A percentile compares a stretch with the other conserved stretches of the same genome.
These are phyloP conservation scores for Yasuhikotakia modesta DNA, from an alignment of 2,797 vertebrate genomes.

Conservation along the genomic window DNA sequence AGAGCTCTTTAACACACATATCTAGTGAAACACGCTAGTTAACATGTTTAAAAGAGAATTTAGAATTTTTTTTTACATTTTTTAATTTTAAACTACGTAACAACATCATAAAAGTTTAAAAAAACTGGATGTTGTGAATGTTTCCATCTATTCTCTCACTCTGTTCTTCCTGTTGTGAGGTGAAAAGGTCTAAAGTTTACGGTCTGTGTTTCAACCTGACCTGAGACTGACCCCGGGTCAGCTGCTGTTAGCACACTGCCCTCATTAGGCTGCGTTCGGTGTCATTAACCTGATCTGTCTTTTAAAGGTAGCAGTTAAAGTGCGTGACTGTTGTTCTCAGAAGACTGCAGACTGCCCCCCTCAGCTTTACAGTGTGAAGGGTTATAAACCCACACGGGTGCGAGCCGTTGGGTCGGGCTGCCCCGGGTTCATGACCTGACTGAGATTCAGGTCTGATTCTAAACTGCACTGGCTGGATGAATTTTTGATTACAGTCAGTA, in stretches of 20 bases:
- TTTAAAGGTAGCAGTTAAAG: constrained; percentile 83
- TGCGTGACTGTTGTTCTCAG: constrained; percentile 71
- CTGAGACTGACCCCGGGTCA: constrained; percentile 50
- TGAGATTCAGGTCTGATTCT: constrained; percentile 22
- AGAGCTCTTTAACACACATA: too few species aligned
- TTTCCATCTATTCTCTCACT: too few species aligned
- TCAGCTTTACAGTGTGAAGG: constrained; percentile 68
- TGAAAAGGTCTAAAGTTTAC: constrained; percentile 54
- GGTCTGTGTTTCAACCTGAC: constrained; percentile 74
- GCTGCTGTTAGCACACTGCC: constrained; percentile 57
- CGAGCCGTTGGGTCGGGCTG: constrained; percentile 56
- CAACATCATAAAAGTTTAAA: too few species aligned
- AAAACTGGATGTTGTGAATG: too few species aligned
- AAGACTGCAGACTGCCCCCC: constrained; percentile 69
- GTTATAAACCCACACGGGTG: constrained; percentile 64
- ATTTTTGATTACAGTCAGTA: too few species aligned
- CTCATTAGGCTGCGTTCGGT: constrained; percentile 82
- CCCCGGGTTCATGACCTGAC: constrained; percentile 64
- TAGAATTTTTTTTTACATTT: too few species aligned
- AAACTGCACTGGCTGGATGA: background rate
- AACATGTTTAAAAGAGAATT: too few species aligned
- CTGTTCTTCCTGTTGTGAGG: constrained; percentile 35
- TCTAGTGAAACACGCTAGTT: too few species aligned
- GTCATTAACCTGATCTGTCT: constrained; percentile 79
- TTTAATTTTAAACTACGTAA: too few species aligned